Evolutionary conservation across 2,797 vertebrate species (phyloP).

Genomic region (Parambassis ranga): DNA sequence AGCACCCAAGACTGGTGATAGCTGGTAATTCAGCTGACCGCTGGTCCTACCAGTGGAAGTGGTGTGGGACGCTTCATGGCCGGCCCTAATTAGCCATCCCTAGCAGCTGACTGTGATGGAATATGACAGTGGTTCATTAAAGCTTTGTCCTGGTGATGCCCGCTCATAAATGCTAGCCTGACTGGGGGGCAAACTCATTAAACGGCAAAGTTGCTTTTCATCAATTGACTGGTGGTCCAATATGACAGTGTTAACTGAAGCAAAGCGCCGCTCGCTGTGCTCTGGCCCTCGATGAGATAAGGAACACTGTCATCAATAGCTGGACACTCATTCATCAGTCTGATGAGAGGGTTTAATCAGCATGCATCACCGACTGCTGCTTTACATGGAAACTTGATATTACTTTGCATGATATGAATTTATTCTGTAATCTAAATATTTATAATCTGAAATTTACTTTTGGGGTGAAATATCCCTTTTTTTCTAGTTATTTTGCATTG

Average conservation of each 20-base stretch:
- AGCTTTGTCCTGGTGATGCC: constrained; percentile 34
- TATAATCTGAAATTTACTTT: no score
- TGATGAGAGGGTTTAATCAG: constrained; percentile 8
- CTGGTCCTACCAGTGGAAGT: constrained; percentile 18
- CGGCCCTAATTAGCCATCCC: constrained; percentile 57
- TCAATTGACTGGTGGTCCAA: constrained; percentile 46
- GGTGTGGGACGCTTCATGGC: constrained; percentile 44
- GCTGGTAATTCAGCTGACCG: constrained; percentile 23
- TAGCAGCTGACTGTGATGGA: constrained; percentile 51
- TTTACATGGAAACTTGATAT: not conserved
- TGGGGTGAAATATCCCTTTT: no score
- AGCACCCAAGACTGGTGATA: constrained; percentile 50
- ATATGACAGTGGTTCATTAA: constrained; percentile 65
- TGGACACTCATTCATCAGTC: constrained; percentile 4
- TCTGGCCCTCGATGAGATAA: constrained; percentile 7
- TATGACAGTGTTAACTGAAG: constrained; percentile 52
- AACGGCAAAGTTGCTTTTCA: constrained; percentile 55
- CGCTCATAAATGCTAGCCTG: constrained; percentile 40
- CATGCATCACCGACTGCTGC: not conserved
- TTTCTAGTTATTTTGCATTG: not conserved
- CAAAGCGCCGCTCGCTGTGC: constrained; percentile 14
- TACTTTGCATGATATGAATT: no score
- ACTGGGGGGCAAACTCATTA: constrained; percentile 66
- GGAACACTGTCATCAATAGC: not conserved
- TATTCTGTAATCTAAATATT: no score